phyloP scores from a whole-genome alignment of 1,140 invertebrate species.

The Archivesica marissinica region DNA sequence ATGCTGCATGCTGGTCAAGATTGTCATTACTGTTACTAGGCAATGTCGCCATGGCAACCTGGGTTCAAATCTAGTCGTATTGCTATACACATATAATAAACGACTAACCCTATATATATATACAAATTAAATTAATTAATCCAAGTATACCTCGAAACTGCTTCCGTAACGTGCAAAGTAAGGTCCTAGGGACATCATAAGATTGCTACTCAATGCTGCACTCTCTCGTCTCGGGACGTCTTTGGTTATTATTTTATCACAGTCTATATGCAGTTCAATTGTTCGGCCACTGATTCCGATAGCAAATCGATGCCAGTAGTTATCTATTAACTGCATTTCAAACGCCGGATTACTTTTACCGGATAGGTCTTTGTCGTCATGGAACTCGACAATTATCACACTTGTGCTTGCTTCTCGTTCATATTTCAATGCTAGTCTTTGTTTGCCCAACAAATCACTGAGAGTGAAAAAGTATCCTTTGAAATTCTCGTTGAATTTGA shows the following conservation, averaged over 20 bases:
- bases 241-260: conserved; percentile 69
- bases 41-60: too few relatives aligned
- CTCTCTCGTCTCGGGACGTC: conserved; percentile 46
- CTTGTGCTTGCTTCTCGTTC: background rate
- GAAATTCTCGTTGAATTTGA: conserved; percentile 62
- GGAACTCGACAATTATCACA: conserved; percentile 63
- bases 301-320: conserved; percentile 75
- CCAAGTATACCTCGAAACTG: conserved; percentile 75
- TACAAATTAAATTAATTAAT: too few relatives aligned
- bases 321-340: conserved; percentile 66
- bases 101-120: too few relatives aligned
- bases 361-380: conserved; percentile 62
- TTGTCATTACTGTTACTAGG: too few relatives aligned
- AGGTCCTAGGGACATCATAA: conserved; percentile 76
- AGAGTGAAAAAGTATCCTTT: conserved; percentile 78
- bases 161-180: conserved; percentile 73
- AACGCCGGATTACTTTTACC: conserved; percentile 67
- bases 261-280: conserved; percentile 75
- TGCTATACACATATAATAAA: too few relatives aligned
- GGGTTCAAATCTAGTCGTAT: too few relatives aligned
- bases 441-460: conserved; percentile 75
- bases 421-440: conserved; percentile 72
- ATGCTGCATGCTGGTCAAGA: too few relatives aligned
- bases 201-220: conserved; percentile 66
- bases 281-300: conserved; percentile 68